Percentiles rank a stretch among this genome's conserved stretches.
phyloP scores from a whole-genome alignment of 2,797 vertebrate species.

The Amniataba percoides region DNA sequence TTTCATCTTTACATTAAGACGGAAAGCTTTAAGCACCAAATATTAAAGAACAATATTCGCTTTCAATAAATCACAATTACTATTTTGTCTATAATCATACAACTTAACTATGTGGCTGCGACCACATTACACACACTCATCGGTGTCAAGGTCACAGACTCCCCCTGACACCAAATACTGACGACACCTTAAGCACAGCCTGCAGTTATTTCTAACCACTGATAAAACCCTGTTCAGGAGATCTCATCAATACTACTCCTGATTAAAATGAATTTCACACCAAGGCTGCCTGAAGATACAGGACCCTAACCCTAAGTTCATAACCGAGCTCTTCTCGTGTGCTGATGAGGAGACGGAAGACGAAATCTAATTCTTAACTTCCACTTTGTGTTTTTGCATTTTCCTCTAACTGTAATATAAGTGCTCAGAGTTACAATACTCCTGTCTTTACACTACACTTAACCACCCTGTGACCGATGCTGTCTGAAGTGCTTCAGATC shows the following conservation, averaged over 20 bases:
- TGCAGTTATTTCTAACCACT: conserved; percentile 21
- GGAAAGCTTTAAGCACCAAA: no score
- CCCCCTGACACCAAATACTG: neutral
- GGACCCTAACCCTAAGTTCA: conserved; percentile 31
- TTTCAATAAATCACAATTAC: neutral
- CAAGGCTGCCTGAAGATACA: conserved; percentile 7
- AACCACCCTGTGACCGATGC: neutral
- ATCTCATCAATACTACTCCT: conserved; percentile 2
- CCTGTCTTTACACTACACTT: conserved; percentile 15
- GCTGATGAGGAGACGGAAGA: conserved; percentile 43
- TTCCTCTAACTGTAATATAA: neutral
- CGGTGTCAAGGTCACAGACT: conserved; percentile 15
- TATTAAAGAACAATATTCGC: no score
- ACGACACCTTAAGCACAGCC: conserved; percentile 17
- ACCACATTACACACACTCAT: conserved; percentile 6
- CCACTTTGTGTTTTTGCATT: conserved; percentile 29
- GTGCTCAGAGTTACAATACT: conserved; percentile 10
- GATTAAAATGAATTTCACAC: conserved; percentile 25
- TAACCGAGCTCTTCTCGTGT: conserved; percentile 26
- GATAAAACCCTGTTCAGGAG: conserved; percentile 19
- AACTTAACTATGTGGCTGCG: neutral
- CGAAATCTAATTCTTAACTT: conserved; percentile 40
- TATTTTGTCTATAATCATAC: neutral
- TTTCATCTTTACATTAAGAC: neutral
- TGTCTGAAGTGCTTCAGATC: neutral